These are phyloP conservation scores for Dendrolimus punctatus DNA, from an alignment of 1,140 invertebrate species.

Conservation along the genomic window DNA sequence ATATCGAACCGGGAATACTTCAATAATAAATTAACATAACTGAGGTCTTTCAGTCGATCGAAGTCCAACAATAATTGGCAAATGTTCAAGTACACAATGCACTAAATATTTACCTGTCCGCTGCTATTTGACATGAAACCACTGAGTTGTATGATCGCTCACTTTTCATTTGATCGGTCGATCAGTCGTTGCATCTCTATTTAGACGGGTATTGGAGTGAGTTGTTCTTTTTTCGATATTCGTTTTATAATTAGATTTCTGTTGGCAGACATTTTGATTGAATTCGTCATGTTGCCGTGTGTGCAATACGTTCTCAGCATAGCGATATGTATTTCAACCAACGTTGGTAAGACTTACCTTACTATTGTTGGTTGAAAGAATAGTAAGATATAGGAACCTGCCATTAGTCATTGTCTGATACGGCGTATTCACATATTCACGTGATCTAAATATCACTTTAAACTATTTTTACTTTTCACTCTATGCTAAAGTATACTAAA, in stretches of 20 bases:
- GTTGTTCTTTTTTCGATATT: slow-evolving; percentile 31
- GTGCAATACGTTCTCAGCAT: slow-evolving; percentile 16
- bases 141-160: slow-evolving; percentile 31
- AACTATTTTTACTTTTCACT: no score
- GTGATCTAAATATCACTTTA: no score
- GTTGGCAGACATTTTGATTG: slow-evolving; percentile 41
- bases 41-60: slow-evolving; percentile 51
- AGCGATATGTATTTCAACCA: slow-evolving; percentile 1
- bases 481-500: no score
- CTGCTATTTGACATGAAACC: slow-evolving; percentile 37
- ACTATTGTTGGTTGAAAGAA: no score
- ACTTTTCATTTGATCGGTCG: slow-evolving; percentile 16
- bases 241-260: slow-evolving; percentile 43
- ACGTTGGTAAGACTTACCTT: no score
- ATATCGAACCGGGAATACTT: slow-evolving; percentile 30
- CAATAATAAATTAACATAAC: slow-evolving; percentile 48
- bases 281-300: slow-evolving; percentile 31
- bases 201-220: slow-evolving; percentile 26
- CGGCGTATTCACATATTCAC: no score
- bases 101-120: slow-evolving; percentile 60
- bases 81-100: slow-evolving; percentile 49
- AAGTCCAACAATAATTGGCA: slow-evolving; percentile 62
- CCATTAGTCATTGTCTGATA: no score
- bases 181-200: slow-evolving; percentile 30
- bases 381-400: no score